Evolutionary conservation across 2,888 invertebrate species (phyloP).

Genomic region (Amblyteles armatorius): DNA sequence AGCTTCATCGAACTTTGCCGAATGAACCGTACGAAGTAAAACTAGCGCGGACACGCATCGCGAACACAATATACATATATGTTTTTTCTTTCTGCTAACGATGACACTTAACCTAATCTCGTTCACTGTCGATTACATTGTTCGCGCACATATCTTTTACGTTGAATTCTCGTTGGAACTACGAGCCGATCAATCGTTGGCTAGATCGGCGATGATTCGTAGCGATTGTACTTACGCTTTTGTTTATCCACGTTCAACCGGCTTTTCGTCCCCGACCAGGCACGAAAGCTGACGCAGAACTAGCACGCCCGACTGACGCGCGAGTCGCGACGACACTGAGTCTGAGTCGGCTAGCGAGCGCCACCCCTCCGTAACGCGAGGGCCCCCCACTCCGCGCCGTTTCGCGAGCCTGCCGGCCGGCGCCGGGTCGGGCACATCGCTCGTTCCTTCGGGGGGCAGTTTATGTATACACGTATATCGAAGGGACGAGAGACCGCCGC

Average conservation of each 20-base stretch:
- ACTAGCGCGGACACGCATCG: not conserved
- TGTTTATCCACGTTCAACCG: constrained; percentile 25
- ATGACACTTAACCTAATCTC: constrained; percentile 4
- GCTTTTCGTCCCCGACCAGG: not conserved
- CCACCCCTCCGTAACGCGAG: constrained; percentile 2
- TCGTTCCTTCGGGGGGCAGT: constrained; percentile 7
- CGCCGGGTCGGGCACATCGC: constrained; percentile 18
- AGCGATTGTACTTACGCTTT: not conserved
- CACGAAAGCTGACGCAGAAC: not conserved
- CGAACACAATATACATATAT: not conserved
- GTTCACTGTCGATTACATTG: not conserved
- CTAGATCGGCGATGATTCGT: not conserved
- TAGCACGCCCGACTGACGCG: constrained; percentile 32
- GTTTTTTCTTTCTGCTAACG: not conserved
- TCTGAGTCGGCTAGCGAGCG: constrained; percentile 30
- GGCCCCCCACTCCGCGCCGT: constrained; percentile 1
- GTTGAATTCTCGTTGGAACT: not conserved
- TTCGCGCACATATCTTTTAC: not conserved
- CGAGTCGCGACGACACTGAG: constrained; percentile 55
- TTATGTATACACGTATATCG: constrained; percentile 5
- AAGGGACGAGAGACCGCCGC: constrained; percentile 9
- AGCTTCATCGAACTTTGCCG: constrained; percentile 9
- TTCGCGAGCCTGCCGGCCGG: constrained; percentile 32
- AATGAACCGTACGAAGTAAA: not conserved
- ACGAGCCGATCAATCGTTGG: not conserved